These are phyloP conservation scores for Leptocoma aspasia DNA, from an alignment of 2,113 vertebrate species.

Conservation along the genomic window DNA sequence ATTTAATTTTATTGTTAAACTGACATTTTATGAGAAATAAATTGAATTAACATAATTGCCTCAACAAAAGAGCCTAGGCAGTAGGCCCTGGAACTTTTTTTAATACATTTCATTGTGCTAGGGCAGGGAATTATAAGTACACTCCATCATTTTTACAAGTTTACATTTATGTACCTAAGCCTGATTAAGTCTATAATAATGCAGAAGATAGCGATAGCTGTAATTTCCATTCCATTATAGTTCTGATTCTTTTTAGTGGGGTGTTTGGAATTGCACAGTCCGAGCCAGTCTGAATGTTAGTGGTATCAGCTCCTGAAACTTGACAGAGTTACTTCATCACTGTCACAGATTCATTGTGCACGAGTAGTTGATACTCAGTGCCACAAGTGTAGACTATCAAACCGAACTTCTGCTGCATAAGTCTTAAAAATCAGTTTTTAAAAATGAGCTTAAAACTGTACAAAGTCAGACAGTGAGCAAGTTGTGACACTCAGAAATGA, in stretches of 20 bases:
- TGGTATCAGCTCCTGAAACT: not conserved
- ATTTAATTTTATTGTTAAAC: not conserved
- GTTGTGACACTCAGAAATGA: not conserved
- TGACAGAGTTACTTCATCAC: not conserved
- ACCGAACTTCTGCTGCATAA: not conserved
- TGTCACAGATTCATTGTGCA: not conserved
- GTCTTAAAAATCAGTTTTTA: not conserved
- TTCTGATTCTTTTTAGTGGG: not conserved
- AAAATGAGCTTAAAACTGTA: not conserved
- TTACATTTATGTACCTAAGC: constrained; percentile 1
- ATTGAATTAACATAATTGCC: not conserved
- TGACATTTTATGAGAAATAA: not conserved
- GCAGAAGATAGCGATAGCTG: not conserved
- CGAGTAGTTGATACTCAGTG: not conserved
- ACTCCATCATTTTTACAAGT: not conserved
- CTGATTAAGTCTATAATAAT: constrained; percentile 8
- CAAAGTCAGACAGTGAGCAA: not conserved
- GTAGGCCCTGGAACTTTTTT: not conserved
- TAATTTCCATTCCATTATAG: constrained; percentile 20
- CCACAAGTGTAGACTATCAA: not conserved
- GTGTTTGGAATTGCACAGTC: not conserved
- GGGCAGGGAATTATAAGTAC: not conserved
- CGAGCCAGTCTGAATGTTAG: not conserved
- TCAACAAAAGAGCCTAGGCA: not conserved
- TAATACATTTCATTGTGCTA: not conserved